These are phyloP conservation scores for Parambassis ranga DNA, from an alignment of 2,797 vertebrate genomes.

Conservation along the genomic window DNA sequence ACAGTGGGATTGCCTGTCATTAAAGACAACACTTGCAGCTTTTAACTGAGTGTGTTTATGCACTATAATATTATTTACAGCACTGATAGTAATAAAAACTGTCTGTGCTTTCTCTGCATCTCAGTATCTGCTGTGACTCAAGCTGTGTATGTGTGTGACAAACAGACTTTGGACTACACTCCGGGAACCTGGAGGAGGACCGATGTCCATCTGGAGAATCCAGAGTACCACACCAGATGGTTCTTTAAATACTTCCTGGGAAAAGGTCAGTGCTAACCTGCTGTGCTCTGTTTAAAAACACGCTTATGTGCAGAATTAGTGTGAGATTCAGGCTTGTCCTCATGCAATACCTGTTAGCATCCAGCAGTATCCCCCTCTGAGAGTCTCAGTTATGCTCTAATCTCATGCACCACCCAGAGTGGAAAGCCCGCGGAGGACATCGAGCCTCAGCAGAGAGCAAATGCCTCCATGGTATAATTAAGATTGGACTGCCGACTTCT, in stretches of 20 bases:
- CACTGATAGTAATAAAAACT: background rate
- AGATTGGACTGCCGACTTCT: constrained; percentile 24
- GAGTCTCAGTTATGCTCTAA: constrained; percentile 37
- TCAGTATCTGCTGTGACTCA: constrained; percentile 41
- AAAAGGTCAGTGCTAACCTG: constrained; percentile 86
- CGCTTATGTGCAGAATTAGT: constrained; percentile 2
- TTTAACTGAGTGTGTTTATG: background rate
- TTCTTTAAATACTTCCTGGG: constrained; percentile 99
- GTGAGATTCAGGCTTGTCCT: constrained; percentile 31
- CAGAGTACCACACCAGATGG: constrained; percentile 99
- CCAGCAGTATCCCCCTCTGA: constrained; percentile 28
- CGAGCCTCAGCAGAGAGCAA: constrained; percentile 5
- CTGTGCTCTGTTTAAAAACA: constrained; percentile 26
- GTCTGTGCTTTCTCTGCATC: background rate
- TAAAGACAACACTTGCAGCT: background rate
- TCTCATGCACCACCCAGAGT: constrained; percentile 3
- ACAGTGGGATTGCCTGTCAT: background rate
- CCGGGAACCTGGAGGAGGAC: constrained; percentile 97
- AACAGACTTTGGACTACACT: constrained; percentile 85
- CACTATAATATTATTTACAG: background rate
- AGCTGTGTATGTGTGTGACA: constrained; percentile 30
- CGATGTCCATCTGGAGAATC: constrained; percentile 98
- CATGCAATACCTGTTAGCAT: constrained; percentile 32
- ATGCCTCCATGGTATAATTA: constrained; percentile 38
- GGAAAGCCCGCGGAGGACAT: constrained; percentile 11